Base-by-base conservation (phyloP, 2,888 invertebrate species). In the Andrena bucephala region DNA sequence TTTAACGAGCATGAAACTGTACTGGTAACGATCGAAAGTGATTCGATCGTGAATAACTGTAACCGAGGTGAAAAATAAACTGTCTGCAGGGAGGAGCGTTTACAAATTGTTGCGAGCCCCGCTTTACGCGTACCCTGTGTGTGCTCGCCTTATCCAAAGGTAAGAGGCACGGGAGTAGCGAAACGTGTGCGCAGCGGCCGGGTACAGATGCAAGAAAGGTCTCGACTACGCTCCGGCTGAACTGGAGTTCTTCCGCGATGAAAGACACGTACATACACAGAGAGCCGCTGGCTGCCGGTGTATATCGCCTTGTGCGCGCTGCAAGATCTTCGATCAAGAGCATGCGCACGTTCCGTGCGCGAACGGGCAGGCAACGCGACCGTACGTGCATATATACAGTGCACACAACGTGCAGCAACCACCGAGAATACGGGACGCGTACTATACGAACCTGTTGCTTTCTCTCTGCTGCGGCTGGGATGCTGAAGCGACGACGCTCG, bases 291-390 rank as follows among this genome's bases (percentile, higher is more conserved):
- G 77, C 59, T 16, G 36, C 33, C 27, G 60, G 29, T 70, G 68
- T 83, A 69, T 76, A 79, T 83, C 62, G 83, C 59, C 65, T 67
- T 36, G 67, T 72, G 72, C 73, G 78, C 62, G 42, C 60, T 59
- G 27, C 42, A 42, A 81, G 87, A 87, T 85, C 87, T 83, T 67
- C 83, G 87, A 87, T 87, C 87, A 73, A 81, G 87, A 87, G 87
- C 87, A 81, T 85, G 85, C 87, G 86, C 85, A 76, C 77, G 85
- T 75, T 72, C 31, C 73, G 83, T 66, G 65, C 74, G 63, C 70
- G 66, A 76, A 73, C 74, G 50, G 72, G 72, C 72, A 50, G 59
- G 59, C 79, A 29, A 69, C 63, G 72, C 76, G 60, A 62, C 42
- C 60, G 54, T 67, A 54, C 54, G 24, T 20, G 42, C 42, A 42